These are phyloP conservation scores for Caenorhabditis angaria DNA, from an alignment of 2,888 invertebrate species.

Conservation along the genomic window DNA sequence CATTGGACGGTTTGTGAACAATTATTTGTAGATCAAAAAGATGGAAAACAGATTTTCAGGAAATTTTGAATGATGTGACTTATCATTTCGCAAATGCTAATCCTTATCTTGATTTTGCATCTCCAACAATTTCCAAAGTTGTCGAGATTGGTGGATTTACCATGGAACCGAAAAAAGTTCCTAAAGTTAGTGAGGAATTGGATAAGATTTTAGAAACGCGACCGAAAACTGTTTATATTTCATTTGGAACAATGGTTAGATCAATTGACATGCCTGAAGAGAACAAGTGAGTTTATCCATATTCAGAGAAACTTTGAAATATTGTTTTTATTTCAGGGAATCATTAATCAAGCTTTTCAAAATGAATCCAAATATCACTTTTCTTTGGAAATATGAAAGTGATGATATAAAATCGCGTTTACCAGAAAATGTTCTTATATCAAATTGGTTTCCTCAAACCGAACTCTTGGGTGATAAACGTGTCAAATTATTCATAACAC, in stretches of 20 bases:
- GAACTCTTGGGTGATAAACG: conserved; percentile 32
- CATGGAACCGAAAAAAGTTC: neutral
- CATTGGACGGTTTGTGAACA: conserved; percentile 17
- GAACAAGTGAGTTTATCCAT: conserved; percentile 9
- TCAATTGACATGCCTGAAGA: conserved; percentile 18
- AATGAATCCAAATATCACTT: conserved; percentile 20
- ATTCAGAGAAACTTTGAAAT: neutral
- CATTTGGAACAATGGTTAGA: conserved; percentile 32
- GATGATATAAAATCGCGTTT: conserved; percentile 14
- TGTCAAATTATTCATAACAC: conserved; percentile 36
- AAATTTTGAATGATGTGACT: conserved; percentile 29
- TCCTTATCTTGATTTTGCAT: conserved; percentile 39
- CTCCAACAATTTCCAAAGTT: conserved; percentile 35
- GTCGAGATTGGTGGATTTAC: conserved; percentile 41
- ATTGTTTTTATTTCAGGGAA: conserved; percentile 5
- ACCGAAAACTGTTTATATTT: conserved; percentile 21
- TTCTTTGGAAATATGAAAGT: conserved; percentile 39
- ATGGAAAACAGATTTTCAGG: conserved; percentile 10
- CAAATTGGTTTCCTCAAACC: conserved; percentile 32
- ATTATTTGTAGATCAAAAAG: neutral
- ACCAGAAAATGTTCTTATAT: conserved; percentile 21
- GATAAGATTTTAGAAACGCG: conserved; percentile 14
- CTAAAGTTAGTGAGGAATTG: conserved; percentile 7
- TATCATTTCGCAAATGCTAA: conserved; percentile 41
- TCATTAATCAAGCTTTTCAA: conserved; percentile 26